Conservation (phyloP, 2,797 vertebrate species). For the Lepus townsendii region DNA sequence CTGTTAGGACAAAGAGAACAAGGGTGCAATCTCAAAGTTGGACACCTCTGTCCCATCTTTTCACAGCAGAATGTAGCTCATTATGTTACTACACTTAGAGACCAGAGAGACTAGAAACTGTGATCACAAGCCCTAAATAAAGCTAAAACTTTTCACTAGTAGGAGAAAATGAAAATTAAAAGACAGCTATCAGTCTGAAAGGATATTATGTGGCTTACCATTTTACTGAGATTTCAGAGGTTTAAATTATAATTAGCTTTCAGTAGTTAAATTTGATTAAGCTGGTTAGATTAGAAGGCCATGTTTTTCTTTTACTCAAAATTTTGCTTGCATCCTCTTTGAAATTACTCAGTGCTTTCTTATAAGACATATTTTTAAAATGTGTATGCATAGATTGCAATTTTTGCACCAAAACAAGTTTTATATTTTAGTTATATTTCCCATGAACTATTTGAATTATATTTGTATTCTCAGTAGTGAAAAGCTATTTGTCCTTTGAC, state of each 20-base stretch:
- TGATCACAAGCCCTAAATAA: background rate
- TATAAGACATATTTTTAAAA: background rate
- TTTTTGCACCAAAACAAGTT: too few relatives aligned
- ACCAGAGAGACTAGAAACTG: background rate
- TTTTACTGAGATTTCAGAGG: background rate
- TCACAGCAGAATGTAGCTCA: background rate
- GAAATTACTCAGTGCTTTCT: background rate
- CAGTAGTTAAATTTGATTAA: background rate
- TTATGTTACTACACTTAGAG: background rate
- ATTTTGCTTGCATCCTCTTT: background rate
- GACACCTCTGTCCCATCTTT: background rate
- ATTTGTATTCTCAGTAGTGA: background rate
- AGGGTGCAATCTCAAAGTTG: background rate
- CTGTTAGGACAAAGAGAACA: background rate
- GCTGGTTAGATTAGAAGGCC: background rate
- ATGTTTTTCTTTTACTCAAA: background rate
- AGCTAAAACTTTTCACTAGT: background rate
- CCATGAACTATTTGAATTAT: too few relatives aligned
- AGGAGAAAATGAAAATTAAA: background rate
- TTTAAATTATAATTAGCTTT: background rate
- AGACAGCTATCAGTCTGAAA: background rate
- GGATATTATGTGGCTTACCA: background rate
- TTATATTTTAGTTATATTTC: too few relatives aligned
- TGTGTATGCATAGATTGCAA: too few relatives aligned
- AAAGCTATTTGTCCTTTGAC: background rate